Evolutionary conservation across 2,888 invertebrate genomes (phyloP).

Genomic region (Teleiodes luculella): DNA sequence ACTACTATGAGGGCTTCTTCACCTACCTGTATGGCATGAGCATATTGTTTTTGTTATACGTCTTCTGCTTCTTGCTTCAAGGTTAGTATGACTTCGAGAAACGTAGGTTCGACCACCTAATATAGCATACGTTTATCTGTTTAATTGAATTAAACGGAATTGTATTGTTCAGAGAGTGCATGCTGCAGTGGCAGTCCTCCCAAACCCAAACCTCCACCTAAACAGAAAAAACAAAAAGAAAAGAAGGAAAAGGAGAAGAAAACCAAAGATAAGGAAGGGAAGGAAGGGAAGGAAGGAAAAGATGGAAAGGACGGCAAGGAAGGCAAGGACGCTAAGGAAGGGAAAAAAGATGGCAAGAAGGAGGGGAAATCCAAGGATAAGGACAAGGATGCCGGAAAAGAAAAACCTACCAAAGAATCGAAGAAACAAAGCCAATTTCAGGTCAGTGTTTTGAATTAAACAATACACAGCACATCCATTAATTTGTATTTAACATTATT

Average conservation of each 20-base stretch:
- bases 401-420: constrained; percentile 77
- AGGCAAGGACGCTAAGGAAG: constrained; percentile 73
- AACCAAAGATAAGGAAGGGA: constrained; percentile 79
- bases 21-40: constrained; percentile 95
- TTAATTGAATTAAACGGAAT: too few relatives aligned
- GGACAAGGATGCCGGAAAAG: constrained; percentile 78
- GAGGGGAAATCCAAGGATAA: constrained; percentile 80
- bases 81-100: constrained; percentile 65
- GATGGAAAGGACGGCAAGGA: constrained; percentile 72
- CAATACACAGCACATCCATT: constrained; percentile 68
- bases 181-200: constrained; percentile 88
- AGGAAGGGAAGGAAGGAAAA: constrained; percentile 69
- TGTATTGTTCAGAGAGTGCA: constrained; percentile 84
- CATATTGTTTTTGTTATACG: constrained; percentile 94
- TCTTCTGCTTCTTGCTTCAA: constrained; percentile 95
- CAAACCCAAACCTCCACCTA: constrained; percentile 81
- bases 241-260: constrained; percentile 82
- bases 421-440: constrained; percentile 83
- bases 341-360: constrained; percentile 77
- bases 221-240: constrained; percentile 84
- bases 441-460: constrained; percentile 58
- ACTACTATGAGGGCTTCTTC: constrained; percentile 97
- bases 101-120: too few relatives aligned
- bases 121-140: too few relatives aligned
- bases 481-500: constrained; percentile 54